A percentile compares a stretch with the other conserved stretches of the same genome.
phyloP scores from a whole-genome alignment of 1,140 invertebrate genomes.

The Paraescarpia echinospica region DNA sequence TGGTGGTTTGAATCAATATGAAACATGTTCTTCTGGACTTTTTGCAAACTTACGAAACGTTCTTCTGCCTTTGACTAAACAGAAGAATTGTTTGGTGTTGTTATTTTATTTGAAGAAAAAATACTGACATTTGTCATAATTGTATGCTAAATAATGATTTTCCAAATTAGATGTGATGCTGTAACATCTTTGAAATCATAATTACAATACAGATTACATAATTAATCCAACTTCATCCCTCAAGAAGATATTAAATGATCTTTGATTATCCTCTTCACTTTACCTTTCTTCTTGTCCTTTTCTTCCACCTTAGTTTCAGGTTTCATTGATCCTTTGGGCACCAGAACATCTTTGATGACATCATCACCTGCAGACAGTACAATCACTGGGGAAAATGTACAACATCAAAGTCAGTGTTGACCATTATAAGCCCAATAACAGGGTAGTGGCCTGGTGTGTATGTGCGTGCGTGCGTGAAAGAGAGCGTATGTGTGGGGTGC shows the following conservation, averaged over 20 bases:
- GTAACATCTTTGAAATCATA: not conserved
- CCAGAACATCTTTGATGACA: conserved; percentile 3
- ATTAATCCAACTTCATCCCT: not conserved
- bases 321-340: not conserved
- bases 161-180: no score
- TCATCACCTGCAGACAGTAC: conserved; percentile 12
- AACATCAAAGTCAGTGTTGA: not conserved
- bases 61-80: no score
- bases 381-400: not conserved
- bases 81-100: no score
- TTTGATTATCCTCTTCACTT: not conserved
- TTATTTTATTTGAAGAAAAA: no score
- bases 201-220: not conserved
- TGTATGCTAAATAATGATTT: no score
- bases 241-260: no score
- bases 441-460: not conserved
- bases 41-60: no score
- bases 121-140: no score
- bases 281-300: conserved; percentile 17
- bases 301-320: conserved; percentile 7
- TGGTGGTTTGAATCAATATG: no score
- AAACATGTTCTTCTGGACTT: no score
- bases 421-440: not conserved
- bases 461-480: not conserved
- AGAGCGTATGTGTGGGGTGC: not conserved